Base-by-base conservation (phyloP, 2,888 invertebrate species). In the Calameuta filiformis region DNA sequence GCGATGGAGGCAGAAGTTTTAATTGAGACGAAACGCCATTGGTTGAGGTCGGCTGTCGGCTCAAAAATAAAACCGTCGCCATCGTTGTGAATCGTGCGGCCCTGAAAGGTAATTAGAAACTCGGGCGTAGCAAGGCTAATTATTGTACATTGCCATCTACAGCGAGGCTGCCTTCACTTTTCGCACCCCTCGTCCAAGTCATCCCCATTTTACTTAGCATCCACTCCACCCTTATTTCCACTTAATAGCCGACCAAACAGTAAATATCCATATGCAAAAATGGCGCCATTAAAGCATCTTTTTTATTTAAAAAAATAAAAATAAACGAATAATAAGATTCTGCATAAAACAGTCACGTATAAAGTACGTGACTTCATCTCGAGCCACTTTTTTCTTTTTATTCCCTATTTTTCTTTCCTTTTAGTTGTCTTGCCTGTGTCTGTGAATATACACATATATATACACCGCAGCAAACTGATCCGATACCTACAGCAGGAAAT, bases 51-150 rank as follows among this genome's bases (percentile, higher is more conserved):
- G 56, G 9, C 56, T 56, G 56, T 56, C 56, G 23, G 56, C 56
- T 56, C 56, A 23, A 56, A 56, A 56, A 23, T 56, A 56, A 56
- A 56, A 56, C 56, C 23, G 56, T 56, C 56, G 9, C 56, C 56
- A 56, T 56, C 23, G 9, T 40, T 40, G 15, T 56, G 56, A 56
- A 56, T 56, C 56, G 56, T 23, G 23, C 56, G 56, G 23, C 23
- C 56, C 56, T 56, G 56, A 56, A 56, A 56, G 37, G 77, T 75
- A 77, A 79, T 79, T 77, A 77, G 75, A 73, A 79, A 71, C 75
- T 69, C 73, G 76, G 68, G 12, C 68, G 75, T 76, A 74, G 77
- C 77, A 73, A 40, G 56, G 73, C 75, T 79, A 79, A 79, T 79
- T 79, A 79, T 77, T 73, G 73, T 40, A 56, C 56, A 56, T 56